Conservation (phyloP, 1,140 invertebrate species). For the Parasteatoda tepidariorum region DNA sequence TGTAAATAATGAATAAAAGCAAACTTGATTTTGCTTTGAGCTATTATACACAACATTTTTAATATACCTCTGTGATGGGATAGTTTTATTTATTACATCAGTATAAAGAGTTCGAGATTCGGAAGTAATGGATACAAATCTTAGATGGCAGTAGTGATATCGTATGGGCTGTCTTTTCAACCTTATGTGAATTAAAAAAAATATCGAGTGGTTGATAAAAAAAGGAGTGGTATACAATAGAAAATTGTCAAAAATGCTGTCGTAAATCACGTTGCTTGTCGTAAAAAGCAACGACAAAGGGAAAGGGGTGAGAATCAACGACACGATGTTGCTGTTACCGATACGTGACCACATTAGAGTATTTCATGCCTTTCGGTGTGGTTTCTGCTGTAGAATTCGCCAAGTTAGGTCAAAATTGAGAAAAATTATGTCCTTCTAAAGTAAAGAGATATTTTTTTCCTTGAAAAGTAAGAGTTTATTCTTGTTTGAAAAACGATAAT, state of each 20-base stretch:
- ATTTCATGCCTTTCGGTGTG: slow-evolving; percentile 6
- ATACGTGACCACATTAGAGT: slow-evolving; percentile 48
- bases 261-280: slow-evolving; percentile 36
- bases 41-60: no score
- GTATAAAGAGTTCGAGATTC: neutral
- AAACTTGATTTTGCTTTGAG: no score
- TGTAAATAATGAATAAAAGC: no score
- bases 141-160: neutral
- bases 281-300: neutral
- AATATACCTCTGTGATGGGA: no score
- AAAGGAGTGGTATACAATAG: no score
- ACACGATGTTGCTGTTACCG: slow-evolving; percentile 24
- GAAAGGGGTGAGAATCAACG: neutral
- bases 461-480: no score
- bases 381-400: neutral
- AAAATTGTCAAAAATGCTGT: slow-evolving; percentile 52
- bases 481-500: no score
- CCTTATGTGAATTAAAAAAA: slow-evolving; percentile 20
- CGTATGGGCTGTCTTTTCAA: neutral
- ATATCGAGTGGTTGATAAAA: neutral
- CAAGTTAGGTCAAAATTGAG: neutral
- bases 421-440: neutral
- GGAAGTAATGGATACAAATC: neutral
- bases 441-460: neutral
- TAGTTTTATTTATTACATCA: no score